phyloP scores from a whole-genome alignment of 1,140 invertebrate genomes.

The Idris sp. region DNA sequence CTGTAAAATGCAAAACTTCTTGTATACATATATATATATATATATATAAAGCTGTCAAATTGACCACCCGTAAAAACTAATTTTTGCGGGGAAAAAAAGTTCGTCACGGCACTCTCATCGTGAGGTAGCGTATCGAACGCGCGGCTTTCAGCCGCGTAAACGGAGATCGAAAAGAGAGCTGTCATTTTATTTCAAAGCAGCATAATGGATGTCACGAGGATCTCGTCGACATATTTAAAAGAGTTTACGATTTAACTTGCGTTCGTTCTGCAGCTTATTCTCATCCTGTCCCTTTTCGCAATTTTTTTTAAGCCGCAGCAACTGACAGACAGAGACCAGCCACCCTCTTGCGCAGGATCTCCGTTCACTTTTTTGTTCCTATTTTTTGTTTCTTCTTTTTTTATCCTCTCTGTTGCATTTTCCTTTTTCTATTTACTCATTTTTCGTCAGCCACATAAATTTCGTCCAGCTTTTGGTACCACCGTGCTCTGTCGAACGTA shows the following conservation, averaged over 20 bases:
- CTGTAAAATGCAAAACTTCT: too few relatives aligned
- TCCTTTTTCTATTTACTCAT: conserved; percentile 65
- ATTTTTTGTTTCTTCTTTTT: conserved; percentile 58
- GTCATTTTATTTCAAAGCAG: conserved; percentile 65
- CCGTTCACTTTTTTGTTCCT: too few relatives aligned
- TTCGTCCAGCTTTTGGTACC: conserved; percentile 70
- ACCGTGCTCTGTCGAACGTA: conserved; percentile 70
- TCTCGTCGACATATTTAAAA: conserved; percentile 69
- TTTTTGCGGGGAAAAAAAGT: too few relatives aligned
- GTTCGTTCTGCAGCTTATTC: conserved; percentile 62
- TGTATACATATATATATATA: too few relatives aligned
- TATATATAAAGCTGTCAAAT: too few relatives aligned
- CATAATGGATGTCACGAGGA: conserved; percentile 65
- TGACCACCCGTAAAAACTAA: too few relatives aligned
- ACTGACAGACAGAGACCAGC: conserved; percentile 48
- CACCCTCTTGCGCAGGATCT: conserved; percentile 49
- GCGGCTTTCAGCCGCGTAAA: conserved; percentile 39
- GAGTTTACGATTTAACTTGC: conserved; percentile 67
- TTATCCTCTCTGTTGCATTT: conserved; percentile 46
- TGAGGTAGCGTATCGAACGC: conserved; percentile 46
- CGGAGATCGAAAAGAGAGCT: conserved; percentile 54
- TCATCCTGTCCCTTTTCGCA: conserved; percentile 61
- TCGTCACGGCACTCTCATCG: conserved; percentile 28
- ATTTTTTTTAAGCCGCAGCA: conserved; percentile 65
- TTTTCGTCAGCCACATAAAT: conserved; percentile 72